A percentile compares a stretch with the other conserved stretches of the same genome.
These are phyloP conservation scores for Pogonomyrmex californicus DNA, from an alignment of 1,140 invertebrate species.

Conservation along the genomic window DNA sequence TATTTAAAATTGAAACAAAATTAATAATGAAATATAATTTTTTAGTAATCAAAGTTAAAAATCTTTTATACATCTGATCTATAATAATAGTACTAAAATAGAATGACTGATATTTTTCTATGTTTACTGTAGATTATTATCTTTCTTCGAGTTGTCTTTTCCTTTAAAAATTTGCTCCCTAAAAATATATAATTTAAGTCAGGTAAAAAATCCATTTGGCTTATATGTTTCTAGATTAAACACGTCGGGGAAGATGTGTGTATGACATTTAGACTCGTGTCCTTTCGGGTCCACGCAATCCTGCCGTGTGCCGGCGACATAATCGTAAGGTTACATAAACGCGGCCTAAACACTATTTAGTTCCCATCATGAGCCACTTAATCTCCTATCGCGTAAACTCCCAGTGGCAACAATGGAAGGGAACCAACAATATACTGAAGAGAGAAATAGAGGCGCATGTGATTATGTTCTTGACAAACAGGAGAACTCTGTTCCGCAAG, in stretches of 20 bases:
- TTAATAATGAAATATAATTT: neutral
- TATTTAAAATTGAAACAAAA: neutral
- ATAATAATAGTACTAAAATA: neutral
- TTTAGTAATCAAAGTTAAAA: neutral
- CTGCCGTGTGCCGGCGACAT: constrained; percentile 8
- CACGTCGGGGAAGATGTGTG: neutral
- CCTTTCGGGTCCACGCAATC: neutral
- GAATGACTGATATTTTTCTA: neutral
- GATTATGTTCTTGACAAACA: constrained; percentile 84
- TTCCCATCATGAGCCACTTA: constrained; percentile 85
- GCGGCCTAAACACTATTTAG: constrained; percentile 78
- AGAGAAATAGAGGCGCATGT: constrained; percentile 69
- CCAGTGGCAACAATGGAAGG: constrained; percentile 75
- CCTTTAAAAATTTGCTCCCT: neutral
- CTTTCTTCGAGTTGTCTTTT: neutral
- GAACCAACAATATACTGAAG: constrained; percentile 32
- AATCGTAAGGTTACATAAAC: constrained; percentile 49
- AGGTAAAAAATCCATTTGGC: neutral
- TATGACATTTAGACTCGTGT: constrained; percentile 4
- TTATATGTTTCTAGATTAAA: neutral
- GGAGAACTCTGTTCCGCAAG: constrained; percentile 47
- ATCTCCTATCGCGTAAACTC: constrained; percentile 81
- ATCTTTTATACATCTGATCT: constrained; percentile 4
- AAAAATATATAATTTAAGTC: neutral
- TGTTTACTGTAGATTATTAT: neutral